A percentile compares a stretch with the other conserved stretches of the same genome.
These are phyloP conservation scores for Ormia ochracea DNA, from an alignment of 2,888 invertebrate genomes.

Conservation along the genomic window DNA sequence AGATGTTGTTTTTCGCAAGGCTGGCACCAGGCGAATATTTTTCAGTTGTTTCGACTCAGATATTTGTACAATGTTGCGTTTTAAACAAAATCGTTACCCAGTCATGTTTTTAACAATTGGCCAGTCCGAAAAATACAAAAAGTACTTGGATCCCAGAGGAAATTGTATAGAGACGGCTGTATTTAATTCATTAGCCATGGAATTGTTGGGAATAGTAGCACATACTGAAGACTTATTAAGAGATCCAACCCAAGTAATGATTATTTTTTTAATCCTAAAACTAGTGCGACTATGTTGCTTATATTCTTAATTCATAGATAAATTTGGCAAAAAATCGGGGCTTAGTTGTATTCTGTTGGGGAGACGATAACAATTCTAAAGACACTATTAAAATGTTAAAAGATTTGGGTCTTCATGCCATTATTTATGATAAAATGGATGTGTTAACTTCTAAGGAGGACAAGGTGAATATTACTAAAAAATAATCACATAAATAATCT, in stretches of 20 bases:
- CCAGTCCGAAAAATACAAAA: conserved; percentile 83
- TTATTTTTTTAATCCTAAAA: neutral
- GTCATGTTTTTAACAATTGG: conserved; percentile 95
- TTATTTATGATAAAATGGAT: conserved; percentile 96
- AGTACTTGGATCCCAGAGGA: conserved; percentile 90
- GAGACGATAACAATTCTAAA: conserved; percentile 94
- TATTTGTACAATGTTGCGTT: conserved; percentile 92
- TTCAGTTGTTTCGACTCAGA: conserved; percentile 98
- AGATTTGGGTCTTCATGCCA: conserved; percentile 92
- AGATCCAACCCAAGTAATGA: conserved; percentile 86
- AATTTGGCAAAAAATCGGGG: conserved; percentile 87
- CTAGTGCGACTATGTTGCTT: neutral
- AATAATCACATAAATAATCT: neutral
- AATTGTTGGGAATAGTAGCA: conserved; percentile 92
- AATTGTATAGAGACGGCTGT: conserved; percentile 88
- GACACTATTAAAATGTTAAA: conserved; percentile 91
- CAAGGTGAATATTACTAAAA: conserved; percentile 68
- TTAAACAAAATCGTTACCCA: conserved; percentile 98
- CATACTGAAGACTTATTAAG: conserved; percentile 94
- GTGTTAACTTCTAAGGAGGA: conserved; percentile 74
- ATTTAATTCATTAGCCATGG: conserved; percentile 87
- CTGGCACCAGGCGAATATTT: conserved; percentile 88
- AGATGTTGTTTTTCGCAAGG: conserved; percentile 88
- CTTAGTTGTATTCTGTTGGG: conserved; percentile 97
- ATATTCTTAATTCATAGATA: conserved; percentile 78